Conservation (phyloP, 2,113 vertebrate genomes). For the Megaceryle torquata region DNA sequence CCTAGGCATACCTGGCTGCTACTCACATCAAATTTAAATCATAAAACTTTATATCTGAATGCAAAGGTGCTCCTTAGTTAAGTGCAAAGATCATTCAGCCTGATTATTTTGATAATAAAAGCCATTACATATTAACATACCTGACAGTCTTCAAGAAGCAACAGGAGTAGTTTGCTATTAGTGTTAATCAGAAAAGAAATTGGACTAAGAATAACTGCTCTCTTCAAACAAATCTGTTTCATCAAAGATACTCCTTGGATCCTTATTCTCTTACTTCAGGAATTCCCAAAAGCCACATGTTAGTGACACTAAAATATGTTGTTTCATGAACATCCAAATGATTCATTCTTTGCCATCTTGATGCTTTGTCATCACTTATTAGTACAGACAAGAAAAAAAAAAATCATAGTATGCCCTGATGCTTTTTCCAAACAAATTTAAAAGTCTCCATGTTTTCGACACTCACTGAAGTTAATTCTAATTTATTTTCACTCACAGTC, state of each 20-base stretch:
- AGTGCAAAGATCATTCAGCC: not conserved
- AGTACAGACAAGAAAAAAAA: slow-evolving; percentile 26
- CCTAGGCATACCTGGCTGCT: not conserved
- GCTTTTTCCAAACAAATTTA: slow-evolving; percentile 46
- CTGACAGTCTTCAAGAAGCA: not conserved
- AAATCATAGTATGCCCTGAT: not conserved
- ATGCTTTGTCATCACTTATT: slow-evolving; percentile 57
- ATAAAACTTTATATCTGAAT: not conserved
- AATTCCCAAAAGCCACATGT: slow-evolving; percentile 39
- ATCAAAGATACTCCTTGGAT: not conserved
- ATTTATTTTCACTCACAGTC: slow-evolving; percentile 53
- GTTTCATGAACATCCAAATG: slow-evolving; percentile 22
- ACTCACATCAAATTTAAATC: not conserved
- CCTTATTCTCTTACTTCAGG: not conserved
- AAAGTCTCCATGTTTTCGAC: slow-evolving; percentile 47
- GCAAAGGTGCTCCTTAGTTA: not conserved
- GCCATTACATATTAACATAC: not conserved
- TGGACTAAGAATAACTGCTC: not conserved
- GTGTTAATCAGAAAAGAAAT: not conserved
- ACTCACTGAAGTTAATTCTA: slow-evolving; percentile 44
- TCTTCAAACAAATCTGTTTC: slow-evolving; percentile 17
- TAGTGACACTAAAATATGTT: slow-evolving; percentile 2
- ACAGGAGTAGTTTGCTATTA: not conserved
- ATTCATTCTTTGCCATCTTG: slow-evolving; percentile 53
- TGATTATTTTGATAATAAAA: not conserved